Evolutionary conservation across 2,888 invertebrate genomes (phyloP).

Genomic region (Neria commutata): DNA sequence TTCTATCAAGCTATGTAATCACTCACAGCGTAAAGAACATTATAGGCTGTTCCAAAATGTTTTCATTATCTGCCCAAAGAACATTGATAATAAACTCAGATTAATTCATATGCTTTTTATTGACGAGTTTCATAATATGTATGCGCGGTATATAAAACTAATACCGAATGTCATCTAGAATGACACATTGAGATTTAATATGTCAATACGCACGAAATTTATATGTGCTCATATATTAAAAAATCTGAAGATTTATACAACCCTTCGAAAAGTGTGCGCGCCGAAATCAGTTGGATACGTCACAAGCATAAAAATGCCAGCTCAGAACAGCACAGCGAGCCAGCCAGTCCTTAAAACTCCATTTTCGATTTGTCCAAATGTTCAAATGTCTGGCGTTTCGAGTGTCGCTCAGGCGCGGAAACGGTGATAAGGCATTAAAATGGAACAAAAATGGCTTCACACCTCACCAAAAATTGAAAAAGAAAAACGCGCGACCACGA

Average conservation of each 20-base stretch:
- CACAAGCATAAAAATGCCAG: background rate
- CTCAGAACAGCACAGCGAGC: no score
- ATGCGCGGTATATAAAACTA: conserved; percentile 42
- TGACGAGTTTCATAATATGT: conserved; percentile 33
- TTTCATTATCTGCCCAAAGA: no score
- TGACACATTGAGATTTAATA: conserved; percentile 58
- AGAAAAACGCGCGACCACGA: no score
- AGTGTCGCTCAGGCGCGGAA: background rate
- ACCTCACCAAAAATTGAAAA: conserved; percentile 14
- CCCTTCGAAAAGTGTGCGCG: conserved; percentile 23
- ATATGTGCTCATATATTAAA: conserved; percentile 36
- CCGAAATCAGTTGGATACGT: background rate
- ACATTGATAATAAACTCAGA: conserved; percentile 12
- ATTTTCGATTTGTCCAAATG: conserved; percentile 1
- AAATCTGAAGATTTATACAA: conserved; percentile 31
- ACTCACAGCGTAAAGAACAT: no score
- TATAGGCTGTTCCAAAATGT: no score
- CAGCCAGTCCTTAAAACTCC: conserved; percentile 3
- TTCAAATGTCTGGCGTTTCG: background rate
- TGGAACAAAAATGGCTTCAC: conserved; percentile 37
- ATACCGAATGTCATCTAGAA: conserved; percentile 47
- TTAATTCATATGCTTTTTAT: conserved; percentile 30
- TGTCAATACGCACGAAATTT: conserved; percentile 57
- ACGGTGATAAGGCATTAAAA: conserved; percentile 16
- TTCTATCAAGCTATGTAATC: no score